Base-by-base conservation (phyloP, 2,888 invertebrate genomes). In the Cactoblastis cactorum region DNA sequence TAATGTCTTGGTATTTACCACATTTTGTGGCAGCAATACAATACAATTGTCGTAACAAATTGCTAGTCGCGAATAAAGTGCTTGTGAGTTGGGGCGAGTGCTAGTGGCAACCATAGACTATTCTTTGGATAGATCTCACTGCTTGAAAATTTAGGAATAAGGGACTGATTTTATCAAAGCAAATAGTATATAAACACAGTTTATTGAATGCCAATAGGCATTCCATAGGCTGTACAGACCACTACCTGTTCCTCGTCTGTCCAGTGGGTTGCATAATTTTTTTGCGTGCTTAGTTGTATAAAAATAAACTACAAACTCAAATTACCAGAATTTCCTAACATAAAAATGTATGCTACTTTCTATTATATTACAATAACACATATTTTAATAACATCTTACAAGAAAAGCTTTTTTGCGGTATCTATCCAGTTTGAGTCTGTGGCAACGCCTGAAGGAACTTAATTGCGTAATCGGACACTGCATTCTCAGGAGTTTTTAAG, bases 401-500 rank as follows among this genome's bases (percentile, higher is more conserved):
- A 32, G 32, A 32, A 4, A 2, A 32, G 32, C 32, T 3, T 33
- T n/a, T 33, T n/a, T 4, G n/a, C n/a, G 6, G 1, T 6, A 14
- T 35, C 34, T 14, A 15, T 3, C 34, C 3, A 14, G 14, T 35
- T 6, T 14, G 5, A 5, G 8, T 35, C 34, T 35, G 14, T 35
- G 34, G 34, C 67, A 68, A 65, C 63, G 65, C 69, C 59, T 62
- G 59, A 69, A 69, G 67, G 47, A 55, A 59, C 71, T 70, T 77
- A 76, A 77, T 77, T 76, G 67, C 65, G 63, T 74, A 74, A 76
- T 76, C 70, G 68, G 71, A 77, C 67, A 67, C 66, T 54, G 59
- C 49, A 61, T 63, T 54, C 53, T 53, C 56, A 53, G 54, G 56
- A 58, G 54, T 39, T 33, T 50, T 52, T 50, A 54, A 48, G 15